These are phyloP conservation scores for Pocillopora damicornis DNA, from an alignment of 64 coral and sea anemone species.

Conservation along the genomic window DNA sequence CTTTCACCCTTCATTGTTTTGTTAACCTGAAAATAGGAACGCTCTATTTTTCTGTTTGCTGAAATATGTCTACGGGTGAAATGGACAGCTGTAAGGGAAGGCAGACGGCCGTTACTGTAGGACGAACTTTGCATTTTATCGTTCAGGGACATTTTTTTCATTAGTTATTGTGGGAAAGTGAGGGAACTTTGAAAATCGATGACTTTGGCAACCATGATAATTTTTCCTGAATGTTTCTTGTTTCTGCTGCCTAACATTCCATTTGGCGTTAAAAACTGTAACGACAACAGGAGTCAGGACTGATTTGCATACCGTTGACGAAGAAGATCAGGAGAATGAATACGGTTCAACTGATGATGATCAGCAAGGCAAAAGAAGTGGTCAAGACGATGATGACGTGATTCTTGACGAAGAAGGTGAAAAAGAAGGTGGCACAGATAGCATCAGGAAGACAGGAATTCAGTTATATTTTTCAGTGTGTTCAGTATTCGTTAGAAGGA, in stretches of 20 bases:
- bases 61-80: no score
- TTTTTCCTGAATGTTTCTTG: neutral
- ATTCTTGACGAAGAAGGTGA: slow-evolving; percentile 4
- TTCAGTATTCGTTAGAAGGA: neutral
- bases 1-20: no score
- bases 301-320: slow-evolving; percentile 1
- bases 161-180: no score
- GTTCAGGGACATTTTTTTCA: no score
- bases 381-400: neutral
- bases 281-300: slow-evolving; percentile 6
- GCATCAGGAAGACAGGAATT: slow-evolving; percentile 2
- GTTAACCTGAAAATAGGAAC: no score
- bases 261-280: slow-evolving; percentile 16
- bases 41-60: no score
- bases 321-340: slow-evolving; percentile 6
- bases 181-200: no score
- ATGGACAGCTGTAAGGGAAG: no score
- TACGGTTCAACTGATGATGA: slow-evolving; percentile 1
- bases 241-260: slow-evolving; percentile 19
- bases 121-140: no score
- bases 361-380: neutral
- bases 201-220: neutral
- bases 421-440: neutral
- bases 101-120: no score
- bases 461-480: neutral